phyloP scores from a whole-genome alignment of 2,888 invertebrate genomes.

The Cactoblastis cactorum region DNA sequence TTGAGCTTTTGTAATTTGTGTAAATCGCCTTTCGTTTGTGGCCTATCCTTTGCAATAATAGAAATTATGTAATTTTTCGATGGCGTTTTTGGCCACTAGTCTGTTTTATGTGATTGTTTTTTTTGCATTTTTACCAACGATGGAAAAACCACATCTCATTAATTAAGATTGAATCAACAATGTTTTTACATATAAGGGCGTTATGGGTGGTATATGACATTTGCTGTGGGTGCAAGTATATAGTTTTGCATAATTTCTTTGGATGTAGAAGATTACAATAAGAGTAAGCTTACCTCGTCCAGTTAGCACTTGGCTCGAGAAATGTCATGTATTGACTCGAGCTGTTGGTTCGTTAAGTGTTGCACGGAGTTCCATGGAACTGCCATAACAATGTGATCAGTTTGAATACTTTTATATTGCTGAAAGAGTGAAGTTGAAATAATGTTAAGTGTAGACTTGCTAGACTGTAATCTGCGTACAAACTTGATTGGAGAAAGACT shows the following conservation, averaged over 20 bases:
- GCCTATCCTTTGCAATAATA: slow-evolving; percentile 70
- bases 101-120: slow-evolving; percentile 72
- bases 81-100: slow-evolving; percentile 74
- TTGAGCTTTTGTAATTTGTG: slow-evolving; percentile 66
- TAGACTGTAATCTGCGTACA: slow-evolving; percentile 69
- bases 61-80: slow-evolving; percentile 62
- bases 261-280: slow-evolving; percentile 21
- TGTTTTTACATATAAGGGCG: slow-evolving; percentile 50
- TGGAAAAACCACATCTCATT: slow-evolving; percentile 72
- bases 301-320: slow-evolving; percentile 47
- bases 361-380: slow-evolving; percentile 74
- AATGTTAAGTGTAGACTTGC: slow-evolving; percentile 75
- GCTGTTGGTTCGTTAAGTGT: slow-evolving; percentile 63
- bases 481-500: slow-evolving; percentile 67
- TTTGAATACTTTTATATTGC: slow-evolving; percentile 79
- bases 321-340: slow-evolving; percentile 64
- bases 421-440: slow-evolving; percentile 65
- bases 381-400: slow-evolving; percentile 78
- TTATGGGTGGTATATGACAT: slow-evolving; percentile 67
- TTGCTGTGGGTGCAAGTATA: slow-evolving; percentile 54
- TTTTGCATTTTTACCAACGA: slow-evolving; percentile 75
- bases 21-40: slow-evolving; percentile 65
- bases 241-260: slow-evolving; percentile 21
- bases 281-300: slow-evolving; percentile 44
- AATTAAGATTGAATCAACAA: slow-evolving; percentile 69